Conservation (phyloP, 2,113 vertebrate genomes). For the Hemiprocne comata region DNA sequence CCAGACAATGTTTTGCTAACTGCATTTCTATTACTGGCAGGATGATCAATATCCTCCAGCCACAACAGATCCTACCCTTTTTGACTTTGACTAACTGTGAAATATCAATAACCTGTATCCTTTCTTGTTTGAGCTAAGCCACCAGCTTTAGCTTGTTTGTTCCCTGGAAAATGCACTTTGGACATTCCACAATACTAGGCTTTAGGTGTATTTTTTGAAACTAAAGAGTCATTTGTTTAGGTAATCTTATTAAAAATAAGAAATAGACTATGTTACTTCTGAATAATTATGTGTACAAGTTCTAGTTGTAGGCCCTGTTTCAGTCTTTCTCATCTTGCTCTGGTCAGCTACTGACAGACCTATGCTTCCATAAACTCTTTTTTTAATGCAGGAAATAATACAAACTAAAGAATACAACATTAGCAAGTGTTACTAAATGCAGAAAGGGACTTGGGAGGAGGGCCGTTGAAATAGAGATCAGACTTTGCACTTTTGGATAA, state of each 20-base stretch:
- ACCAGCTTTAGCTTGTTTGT: background rate
- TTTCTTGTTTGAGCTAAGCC: background rate
- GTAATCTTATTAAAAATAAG: background rate
- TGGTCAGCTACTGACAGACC: background rate
- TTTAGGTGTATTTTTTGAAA: background rate
- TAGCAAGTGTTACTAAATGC: background rate
- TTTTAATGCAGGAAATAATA: background rate
- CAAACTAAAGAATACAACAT: background rate
- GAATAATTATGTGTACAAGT: background rate
- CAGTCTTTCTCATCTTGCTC: background rate
- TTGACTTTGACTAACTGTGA: background rate
- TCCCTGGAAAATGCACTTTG: background rate
- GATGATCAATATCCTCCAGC: background rate
- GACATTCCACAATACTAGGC: background rate
- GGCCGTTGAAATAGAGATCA: background rate
- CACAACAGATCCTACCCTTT: background rate
- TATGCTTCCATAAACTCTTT: background rate
- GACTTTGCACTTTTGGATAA: background rate
- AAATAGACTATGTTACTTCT: background rate
- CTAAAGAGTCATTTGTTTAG: background rate
- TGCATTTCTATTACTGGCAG: background rate
- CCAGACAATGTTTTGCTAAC: background rate
- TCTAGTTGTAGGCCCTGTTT: background rate
- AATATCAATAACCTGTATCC: background rate
- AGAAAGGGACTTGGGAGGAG: background rate